Percentiles rank a stretch among this genome's conserved stretches.
Evolutionary conservation across 1,140 invertebrate genomes (phyloP).

Genomic region (Adelges cooleyi): DNA sequence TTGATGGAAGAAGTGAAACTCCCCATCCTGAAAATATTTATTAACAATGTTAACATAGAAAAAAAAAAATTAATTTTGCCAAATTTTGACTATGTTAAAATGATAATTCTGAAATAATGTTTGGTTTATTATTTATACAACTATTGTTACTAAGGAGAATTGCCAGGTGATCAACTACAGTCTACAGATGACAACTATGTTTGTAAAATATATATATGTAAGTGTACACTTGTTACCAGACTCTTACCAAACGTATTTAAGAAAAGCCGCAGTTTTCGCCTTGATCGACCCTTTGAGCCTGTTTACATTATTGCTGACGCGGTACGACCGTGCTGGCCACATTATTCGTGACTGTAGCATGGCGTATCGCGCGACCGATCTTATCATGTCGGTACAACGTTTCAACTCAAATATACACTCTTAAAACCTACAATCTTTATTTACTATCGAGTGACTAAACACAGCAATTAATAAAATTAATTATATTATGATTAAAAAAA

Average conservation of each 20-base stretch:
- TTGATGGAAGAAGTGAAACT: constrained; percentile 58
- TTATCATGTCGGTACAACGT: too few species aligned
- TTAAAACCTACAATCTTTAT: too few species aligned
- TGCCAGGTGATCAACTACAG: neutral
- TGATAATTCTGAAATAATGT: too few species aligned
- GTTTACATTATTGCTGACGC: neutral
- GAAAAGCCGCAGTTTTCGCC: neutral
- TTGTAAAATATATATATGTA: too few species aligned
- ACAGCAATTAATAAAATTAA: too few species aligned
- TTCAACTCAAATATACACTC: too few species aligned
- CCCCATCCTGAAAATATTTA: constrained; percentile 48
- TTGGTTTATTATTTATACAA: too few species aligned
- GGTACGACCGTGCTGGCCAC: neutral
- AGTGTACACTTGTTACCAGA: neutral
- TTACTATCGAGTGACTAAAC: too few species aligned
- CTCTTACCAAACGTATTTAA: constrained; percentile 26
- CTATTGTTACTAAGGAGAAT: neutral
- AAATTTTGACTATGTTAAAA: too few species aligned
- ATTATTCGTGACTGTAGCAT: neutral
- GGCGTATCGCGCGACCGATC: neutral
- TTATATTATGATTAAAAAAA: neutral
- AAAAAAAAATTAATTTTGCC: too few species aligned
- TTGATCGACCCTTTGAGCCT: neutral
- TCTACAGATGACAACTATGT: too few species aligned
- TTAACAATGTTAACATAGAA: neutral